Conservation (phyloP, 2,888 invertebrate genomes). For the Patella ulyssiponensis region DNA sequence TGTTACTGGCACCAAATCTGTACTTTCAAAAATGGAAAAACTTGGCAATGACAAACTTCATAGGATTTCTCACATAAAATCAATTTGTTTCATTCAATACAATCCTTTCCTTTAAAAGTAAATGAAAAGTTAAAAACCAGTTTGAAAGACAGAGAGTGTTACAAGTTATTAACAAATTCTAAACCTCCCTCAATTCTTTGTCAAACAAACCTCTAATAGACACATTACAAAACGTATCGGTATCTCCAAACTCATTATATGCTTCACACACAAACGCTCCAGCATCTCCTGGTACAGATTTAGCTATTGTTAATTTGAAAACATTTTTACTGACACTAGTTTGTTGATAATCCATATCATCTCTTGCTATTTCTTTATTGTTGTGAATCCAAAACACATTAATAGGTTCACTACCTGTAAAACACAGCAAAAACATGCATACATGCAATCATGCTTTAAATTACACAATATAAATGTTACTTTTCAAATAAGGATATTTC, state of each 20-base stretch:
- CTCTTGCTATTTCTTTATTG: constrained; percentile 78
- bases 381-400: constrained; percentile 81
- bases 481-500: no score
- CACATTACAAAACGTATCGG: constrained; percentile 63
- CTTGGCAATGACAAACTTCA: no score
- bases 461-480: no score
- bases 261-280: constrained; percentile 67
- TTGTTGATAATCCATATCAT: constrained; percentile 76
- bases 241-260: constrained; percentile 65
- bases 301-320: constrained; percentile 75
- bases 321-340: constrained; percentile 76
- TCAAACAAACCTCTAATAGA: constrained; percentile 49
- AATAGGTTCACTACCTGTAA: constrained; percentile 75
- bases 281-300: constrained; percentile 59
- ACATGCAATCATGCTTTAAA: not conserved
- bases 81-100: no score
- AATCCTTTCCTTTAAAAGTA: no score
- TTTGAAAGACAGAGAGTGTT: no score
- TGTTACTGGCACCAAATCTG: no score
- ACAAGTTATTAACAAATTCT: no score
- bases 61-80: no score
- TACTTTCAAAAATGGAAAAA: no score
- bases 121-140: no score
- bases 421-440: no score
- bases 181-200: not conserved